Conservation (phyloP, 2,888 invertebrate genomes). For the Balanococcus diminutus region DNA sequence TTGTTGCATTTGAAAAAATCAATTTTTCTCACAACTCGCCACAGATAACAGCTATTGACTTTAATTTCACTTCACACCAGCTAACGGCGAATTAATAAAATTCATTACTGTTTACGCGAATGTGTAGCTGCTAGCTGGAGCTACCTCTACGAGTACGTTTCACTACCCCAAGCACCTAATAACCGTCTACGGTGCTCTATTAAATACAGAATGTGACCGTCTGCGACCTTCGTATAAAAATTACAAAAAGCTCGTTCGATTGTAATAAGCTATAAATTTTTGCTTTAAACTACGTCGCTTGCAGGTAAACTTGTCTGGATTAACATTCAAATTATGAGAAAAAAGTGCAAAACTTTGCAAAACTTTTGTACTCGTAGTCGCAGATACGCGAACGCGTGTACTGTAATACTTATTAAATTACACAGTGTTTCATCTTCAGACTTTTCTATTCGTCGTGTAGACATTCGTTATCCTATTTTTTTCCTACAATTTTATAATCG, state of each 20-base stretch:
- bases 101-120: conserved; percentile 20
- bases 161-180: neutral
- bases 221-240: conserved; percentile 34
- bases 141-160: neutral
- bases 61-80: neutral
- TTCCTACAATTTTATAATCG: conserved; percentile 12
- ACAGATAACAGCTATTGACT: neutral
- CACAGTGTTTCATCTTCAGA: neutral
- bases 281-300: conserved; percentile 24
- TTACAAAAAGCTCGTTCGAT: conserved; percentile 32
- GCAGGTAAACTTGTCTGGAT: conserved; percentile 35
- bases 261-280: conserved; percentile 30
- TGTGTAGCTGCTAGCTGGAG: neutral
- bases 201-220: conserved; percentile 35
- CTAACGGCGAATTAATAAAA: conserved; percentile 18
- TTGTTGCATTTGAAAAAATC: neutral
- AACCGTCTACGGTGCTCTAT: conserved; percentile 14
- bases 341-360: conserved; percentile 20
- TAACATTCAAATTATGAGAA: conserved; percentile 16
- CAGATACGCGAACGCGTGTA: conserved; percentile 1
- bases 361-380: neutral
- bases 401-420: neutral
- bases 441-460: neutral
- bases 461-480: conserved; percentile 8
- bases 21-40: neutral